Conservation (phyloP, 2,113 vertebrate species). For the Salvelinus alpinus region DNA sequence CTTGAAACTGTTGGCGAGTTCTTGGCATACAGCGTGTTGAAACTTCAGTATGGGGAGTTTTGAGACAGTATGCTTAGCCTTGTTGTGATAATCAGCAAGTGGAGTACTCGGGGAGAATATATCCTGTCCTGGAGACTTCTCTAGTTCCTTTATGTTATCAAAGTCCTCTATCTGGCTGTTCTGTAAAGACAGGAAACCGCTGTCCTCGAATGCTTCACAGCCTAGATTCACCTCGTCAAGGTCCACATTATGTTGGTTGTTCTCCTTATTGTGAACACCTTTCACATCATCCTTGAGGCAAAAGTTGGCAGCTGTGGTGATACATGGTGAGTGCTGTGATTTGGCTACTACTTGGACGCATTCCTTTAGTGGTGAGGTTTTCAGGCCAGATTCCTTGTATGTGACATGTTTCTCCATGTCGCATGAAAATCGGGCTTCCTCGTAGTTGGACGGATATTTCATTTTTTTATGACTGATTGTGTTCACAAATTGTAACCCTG, state of each 20-base stretch:
- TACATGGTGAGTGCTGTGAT: slow-evolving; percentile 17
- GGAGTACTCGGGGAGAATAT: slow-evolving; percentile 31
- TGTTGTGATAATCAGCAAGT: background rate
- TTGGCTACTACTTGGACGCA: slow-evolving; percentile 27
- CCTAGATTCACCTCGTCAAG: slow-evolving; percentile 28
- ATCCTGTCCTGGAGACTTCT: background rate
- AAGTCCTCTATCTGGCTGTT: slow-evolving; percentile 61
- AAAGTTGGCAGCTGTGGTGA: slow-evolving; percentile 1
- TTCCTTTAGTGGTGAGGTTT: slow-evolving; percentile 49
- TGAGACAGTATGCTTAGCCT: background rate
- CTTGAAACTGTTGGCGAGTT: slow-evolving; percentile 76
- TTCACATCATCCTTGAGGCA: slow-evolving; percentile 21
- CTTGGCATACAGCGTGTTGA: slow-evolving; percentile 81
- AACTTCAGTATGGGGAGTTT: slow-evolving; percentile 82
- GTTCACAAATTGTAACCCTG: background rate
- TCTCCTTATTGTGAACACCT: slow-evolving; percentile 69
- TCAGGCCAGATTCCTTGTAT: slow-evolving; percentile 16
- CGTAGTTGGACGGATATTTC: slow-evolving; percentile 46
- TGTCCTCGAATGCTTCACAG: slow-evolving; percentile 61
- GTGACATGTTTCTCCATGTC: slow-evolving; percentile 37
- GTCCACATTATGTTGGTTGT: slow-evolving; percentile 35
- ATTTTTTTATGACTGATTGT: slow-evolving; percentile 29
- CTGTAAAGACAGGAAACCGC: slow-evolving; percentile 73
- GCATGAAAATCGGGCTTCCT: slow-evolving; percentile 8
- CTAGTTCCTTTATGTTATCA: slow-evolving; percentile 18